Percentiles rank a stretch among this genome's conserved stretches.
These are phyloP conservation scores for Drosophila cardini DNA, from an alignment of 1,140 invertebrate species.

Conservation along the genomic window DNA sequence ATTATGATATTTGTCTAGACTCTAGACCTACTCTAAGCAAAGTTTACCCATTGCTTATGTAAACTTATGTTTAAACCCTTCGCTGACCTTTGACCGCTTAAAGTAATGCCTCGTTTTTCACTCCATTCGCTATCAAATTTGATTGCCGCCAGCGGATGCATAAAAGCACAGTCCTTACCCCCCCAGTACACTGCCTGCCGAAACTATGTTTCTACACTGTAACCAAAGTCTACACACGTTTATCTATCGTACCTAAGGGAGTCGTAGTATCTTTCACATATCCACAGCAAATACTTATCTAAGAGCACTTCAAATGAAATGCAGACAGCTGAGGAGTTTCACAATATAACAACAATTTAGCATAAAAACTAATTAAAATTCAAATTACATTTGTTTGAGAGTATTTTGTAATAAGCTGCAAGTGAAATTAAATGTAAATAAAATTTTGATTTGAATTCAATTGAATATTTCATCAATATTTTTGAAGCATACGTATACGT, in stretches of 20 bases:
- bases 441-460: no score
- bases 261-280: constrained; percentile 22
- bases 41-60: background rate
- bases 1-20: constrained; percentile 69
- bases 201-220: constrained; percentile 24
- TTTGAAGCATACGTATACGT: background rate
- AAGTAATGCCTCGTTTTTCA: constrained; percentile 27
- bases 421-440: no score
- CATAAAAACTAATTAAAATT: no score
- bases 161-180: constrained; percentile 29
- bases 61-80: constrained; percentile 29
- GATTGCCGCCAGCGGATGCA: constrained; percentile 41
- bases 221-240: background rate
- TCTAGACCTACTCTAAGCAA: background rate
- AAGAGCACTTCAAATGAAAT: constrained; percentile 3
- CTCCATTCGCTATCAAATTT: constrained; percentile 42
- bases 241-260: constrained; percentile 33
- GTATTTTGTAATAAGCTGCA: no score
- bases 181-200: constrained; percentile 9
- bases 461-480: background rate
- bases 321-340: background rate
- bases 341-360: no score
- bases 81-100: constrained; percentile 25
- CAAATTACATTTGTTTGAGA: no score
- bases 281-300: background rate